Evolutionary conservation across 2,113 vertebrate species (phyloP), one percentile per base, ranked within the genome.

Genomic region (Eulemur rufifrons): DNA sequence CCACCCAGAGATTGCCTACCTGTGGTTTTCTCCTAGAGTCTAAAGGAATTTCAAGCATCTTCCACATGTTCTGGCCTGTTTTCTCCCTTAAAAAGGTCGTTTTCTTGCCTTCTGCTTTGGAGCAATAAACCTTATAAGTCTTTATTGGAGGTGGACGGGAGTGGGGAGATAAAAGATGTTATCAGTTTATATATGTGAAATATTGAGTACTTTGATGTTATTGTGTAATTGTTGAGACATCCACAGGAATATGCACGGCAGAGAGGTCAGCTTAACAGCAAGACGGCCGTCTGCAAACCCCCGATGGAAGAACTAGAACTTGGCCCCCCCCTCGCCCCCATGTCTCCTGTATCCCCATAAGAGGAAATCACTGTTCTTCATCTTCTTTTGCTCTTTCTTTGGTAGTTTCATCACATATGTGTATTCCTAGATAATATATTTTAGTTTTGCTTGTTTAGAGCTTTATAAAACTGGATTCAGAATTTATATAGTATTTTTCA

Each of bases 381-480:
- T 88, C 68, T 59, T 50, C 25, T 56, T 54, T 61, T 73, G 20
- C 10, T 47, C 18, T 13, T 23, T 42, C 20, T 80, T 74, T 29
- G 17, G 37, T 74, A 25, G 39, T 50, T 45, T 86, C 45, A 85
- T 89, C 81, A 68, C 34, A 50, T 5, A 5, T 34, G 20, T 6
- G 20, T 32, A 86, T 74, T 34, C 29, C 37, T 54, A 69, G n/a
- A 84, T 25, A 39, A 37, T 52, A 54, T 34, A 25, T 89, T 88
- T 92, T 85, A 42, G 34, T 56, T 93, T 59, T 42, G 17, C 39
- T 87, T 82, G 8, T 76, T 82, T 86, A 34, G 39, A 89, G 59
- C 64, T 85, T 83, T 42, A 74, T 59, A 45, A 89, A 92, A 89
- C 71, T 37, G 39, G 74, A 66, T 78, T 88, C 21, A 85, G 85